Base-by-base conservation (phyloP, 2,888 invertebrate genomes). In the Gnatocerus cornutus region DNA sequence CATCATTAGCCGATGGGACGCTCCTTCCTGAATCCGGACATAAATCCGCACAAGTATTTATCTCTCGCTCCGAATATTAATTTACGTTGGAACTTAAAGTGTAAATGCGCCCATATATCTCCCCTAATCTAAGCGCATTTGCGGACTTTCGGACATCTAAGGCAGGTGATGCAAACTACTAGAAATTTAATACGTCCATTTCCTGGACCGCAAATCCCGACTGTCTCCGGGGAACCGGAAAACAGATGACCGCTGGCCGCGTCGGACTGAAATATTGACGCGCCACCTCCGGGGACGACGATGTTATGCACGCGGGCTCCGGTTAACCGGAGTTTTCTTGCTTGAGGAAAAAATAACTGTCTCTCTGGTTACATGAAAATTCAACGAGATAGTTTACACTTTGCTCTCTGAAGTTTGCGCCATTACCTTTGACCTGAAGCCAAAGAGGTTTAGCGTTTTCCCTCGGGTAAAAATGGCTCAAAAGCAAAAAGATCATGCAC, bases 101-200 rank as follows among this genome's bases (percentile, higher is more conserved):
- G 75, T 75, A 76, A 78, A 77, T 78, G 74, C 66, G 74, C 70
- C 74, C 75, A 77, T 77, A 77, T 79, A 79, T 78, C 75, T 78
- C 69, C 74, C 74, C 71, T 80, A 80, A 80, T 80, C 80, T 79
- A 72, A 77, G 76, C 78, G 74, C 79, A 80, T 80, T 80, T 80
- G 77, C 71, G 73, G 75, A 73, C 74, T 74, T 74, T 78, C 76
- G 75, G 72, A 76, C 76, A 76, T 78, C 78, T 76, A 77, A 74
- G 78, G 78, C 81, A 80, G 80, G 80, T 81, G 79, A 80, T 79
- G 80, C 79, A 81, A 81, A 81, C 80, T 80, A 80, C 78, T 77
- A 76, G 79, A 78, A 79, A 80, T 81, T 81, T 81, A 80, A 81
- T 81, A 80, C 79, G 78, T 78, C 78, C 79, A 80, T 80, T 78